A percentile compares a stretch with the other conserved stretches of the same genome.
Evolutionary conservation across 2,888 invertebrate species (phyloP).

Genomic region (Microplitis deprimator): DNA sequence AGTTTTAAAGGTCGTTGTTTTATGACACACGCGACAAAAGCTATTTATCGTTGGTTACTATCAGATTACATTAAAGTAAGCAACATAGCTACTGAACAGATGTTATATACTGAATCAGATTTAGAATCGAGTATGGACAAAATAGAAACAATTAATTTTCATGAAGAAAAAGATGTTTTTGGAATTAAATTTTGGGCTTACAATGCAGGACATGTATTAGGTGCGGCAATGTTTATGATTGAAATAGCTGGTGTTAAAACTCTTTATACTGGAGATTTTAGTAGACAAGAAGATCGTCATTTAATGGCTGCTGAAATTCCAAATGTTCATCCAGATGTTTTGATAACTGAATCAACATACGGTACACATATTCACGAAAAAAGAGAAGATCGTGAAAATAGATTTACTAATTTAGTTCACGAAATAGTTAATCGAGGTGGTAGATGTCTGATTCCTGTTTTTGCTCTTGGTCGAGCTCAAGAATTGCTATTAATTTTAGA

Average conservation of each 20-base stretch:
- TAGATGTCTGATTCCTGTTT: slow-evolving; percentile 97
- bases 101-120: slow-evolving; percentile 97
- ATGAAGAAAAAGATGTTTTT: slow-evolving; percentile 97
- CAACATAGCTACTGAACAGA: slow-evolving; percentile 96
- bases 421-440: slow-evolving; percentile 98
- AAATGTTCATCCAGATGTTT: slow-evolving; percentile 93
- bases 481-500: slow-evolving; percentile 93
- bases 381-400: slow-evolving; percentile 93
- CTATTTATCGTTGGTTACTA: slow-evolving; percentile 97
- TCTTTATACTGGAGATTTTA: slow-evolving; percentile 98
- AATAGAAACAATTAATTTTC: slow-evolving; percentile 98
- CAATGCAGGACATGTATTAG: slow-evolving; percentile 98
- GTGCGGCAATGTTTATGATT: slow-evolving; percentile 99
- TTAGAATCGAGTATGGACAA: slow-evolving; percentile 98
- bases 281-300: slow-evolving; percentile 98
- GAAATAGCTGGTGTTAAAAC: slow-evolving; percentile 97
- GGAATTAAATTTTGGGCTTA: slow-evolving; percentile 99
- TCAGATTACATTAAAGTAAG: slow-evolving; percentile 99
- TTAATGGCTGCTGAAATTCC: slow-evolving; percentile 99
- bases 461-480: slow-evolving; percentile 97
- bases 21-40: slow-evolving; percentile 99
- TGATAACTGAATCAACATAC: slow-evolving; percentile 99
- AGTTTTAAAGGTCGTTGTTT: slow-evolving; percentile 98
- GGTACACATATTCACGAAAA: slow-evolving; percentile 99
- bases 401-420: slow-evolving; percentile 94